phyloP scores from a whole-genome alignment of 2,113 vertebrate species.

The Mandrillus leucophaeus region DNA sequence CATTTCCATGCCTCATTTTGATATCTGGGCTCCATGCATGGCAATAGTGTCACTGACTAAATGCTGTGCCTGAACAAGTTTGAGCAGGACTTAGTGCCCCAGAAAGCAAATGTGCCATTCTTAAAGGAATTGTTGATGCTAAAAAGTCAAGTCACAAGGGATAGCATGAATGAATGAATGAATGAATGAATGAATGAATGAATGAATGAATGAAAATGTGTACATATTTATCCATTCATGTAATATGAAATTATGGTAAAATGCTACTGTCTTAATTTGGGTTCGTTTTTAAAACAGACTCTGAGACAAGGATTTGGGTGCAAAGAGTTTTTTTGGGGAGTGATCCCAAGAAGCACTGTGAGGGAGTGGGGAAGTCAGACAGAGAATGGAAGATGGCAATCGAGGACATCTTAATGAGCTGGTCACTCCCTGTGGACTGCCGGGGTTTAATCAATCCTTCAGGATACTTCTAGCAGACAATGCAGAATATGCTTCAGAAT shows the following conservation, averaged over 20 bases:
- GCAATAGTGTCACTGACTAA: not conserved
- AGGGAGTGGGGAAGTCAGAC: not conserved
- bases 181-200: not conserved
- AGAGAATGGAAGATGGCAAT: not conserved
- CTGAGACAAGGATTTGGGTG: not conserved
- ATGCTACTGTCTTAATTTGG: not conserved
- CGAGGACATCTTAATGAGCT: accelerated
- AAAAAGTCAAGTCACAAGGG: not conserved
- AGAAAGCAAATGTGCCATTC: not conserved
- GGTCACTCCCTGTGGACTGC: not conserved
- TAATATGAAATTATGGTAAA: not conserved
- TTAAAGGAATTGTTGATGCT: not conserved
- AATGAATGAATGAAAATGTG: too few relatives aligned
- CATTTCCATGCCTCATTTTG: not conserved
- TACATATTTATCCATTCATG: not conserved
- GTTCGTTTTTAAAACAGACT: not conserved
- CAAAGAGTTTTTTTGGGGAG: not conserved
- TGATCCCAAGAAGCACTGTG: not conserved
- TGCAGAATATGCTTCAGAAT: not conserved
- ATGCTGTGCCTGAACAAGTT: not conserved
- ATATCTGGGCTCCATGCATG: not conserved
- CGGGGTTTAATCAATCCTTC: accelerated
- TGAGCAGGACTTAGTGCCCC: not conserved
- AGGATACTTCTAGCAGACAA: not conserved
- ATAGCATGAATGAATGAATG: not conserved